Conservation (phyloP, 2,797 vertebrate genomes). For the Phyllotis vaccarum region DNA sequence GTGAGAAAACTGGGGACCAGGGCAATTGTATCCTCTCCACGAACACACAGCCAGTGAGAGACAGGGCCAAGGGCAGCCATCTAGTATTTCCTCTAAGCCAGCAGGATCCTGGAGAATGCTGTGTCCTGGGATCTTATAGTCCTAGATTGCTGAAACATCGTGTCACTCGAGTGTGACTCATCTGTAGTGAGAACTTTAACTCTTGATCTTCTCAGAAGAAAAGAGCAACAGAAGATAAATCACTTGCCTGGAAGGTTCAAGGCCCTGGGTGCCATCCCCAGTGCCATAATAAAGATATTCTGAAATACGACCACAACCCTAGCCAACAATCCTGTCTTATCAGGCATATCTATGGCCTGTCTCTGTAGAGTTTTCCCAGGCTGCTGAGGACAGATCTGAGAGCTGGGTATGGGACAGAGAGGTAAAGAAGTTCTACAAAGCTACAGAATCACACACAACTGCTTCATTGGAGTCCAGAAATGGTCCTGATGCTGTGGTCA, state of each 20-base stretch:
- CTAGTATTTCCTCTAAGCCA: background rate
- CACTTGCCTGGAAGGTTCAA: background rate
- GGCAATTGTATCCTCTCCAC: background rate
- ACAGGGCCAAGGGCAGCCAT: background rate
- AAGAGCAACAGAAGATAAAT: background rate
- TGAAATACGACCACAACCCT: background rate
- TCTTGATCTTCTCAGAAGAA: background rate
- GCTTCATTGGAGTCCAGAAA: background rate
- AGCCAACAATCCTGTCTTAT: background rate
- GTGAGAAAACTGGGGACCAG: background rate
- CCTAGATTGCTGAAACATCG: fast-evolving
- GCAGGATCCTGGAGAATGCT: background rate
- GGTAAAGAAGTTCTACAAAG: background rate
- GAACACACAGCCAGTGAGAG: background rate
- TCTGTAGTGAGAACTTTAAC: background rate
- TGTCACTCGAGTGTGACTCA: background rate
- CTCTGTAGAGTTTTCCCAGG: background rate
- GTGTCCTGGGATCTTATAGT: background rate
- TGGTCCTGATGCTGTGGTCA: background rate
- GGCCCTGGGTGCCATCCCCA: background rate
- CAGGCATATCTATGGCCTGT: fast-evolving
- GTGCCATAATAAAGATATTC: background rate
- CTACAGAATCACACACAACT: background rate
- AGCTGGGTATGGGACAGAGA: background rate
- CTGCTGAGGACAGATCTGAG: background rate